Base-by-base conservation (phyloP, 2,888 invertebrate species). In the Ferdinandea cuprea region DNA sequence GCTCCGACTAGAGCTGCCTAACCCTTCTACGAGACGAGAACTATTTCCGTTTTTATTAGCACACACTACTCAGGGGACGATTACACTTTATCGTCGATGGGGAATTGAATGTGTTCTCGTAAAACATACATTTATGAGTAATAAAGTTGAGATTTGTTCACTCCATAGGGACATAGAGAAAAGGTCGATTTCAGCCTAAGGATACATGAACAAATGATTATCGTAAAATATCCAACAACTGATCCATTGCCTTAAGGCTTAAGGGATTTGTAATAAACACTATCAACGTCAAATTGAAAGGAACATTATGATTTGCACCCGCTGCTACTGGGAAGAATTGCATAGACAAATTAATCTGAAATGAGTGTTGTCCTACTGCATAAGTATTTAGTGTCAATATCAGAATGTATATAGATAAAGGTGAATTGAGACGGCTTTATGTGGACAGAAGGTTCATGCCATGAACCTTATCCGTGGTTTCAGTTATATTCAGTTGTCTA, bases 131-230 rank as follows among this genome's bases (percentile, higher is more conserved):
- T 13, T 59, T 44, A 78, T 72, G 78, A 52, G 58, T 59, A 58
- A 72, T 78, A 72, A 78, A 66, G 58, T 63, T 58, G 72, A 66
- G 65, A 78, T 78, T 78, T 65, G 42, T 40, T 48, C 78, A 44
- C 35, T 50, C 7, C 15, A 1, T 6, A 13, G 13, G 40, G 13
- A 13, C n/a, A 7, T n/a, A 13, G 13, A 15, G 59, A 50, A 25
- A 59, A 48, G 66, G 59, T 52, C 59, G 19, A 44, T 15, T n/a
- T 9, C 9, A 25, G 42, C 74, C 68, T 5, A 52, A 28, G 40
- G 68, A 40, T 40, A 25, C 9, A 37, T 44, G 35, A 61, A 46
- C 48, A 50, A 71, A 58, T 58, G 71, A 65, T 44, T 77, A 58
- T 58, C 77, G 63, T 71, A 71, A 77, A 71, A 58, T 8, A 28